Evolutionary conservation across 2,113 vertebrate genomes (phyloP).

Genomic region (Pelvicachromis taeniatus): DNA sequence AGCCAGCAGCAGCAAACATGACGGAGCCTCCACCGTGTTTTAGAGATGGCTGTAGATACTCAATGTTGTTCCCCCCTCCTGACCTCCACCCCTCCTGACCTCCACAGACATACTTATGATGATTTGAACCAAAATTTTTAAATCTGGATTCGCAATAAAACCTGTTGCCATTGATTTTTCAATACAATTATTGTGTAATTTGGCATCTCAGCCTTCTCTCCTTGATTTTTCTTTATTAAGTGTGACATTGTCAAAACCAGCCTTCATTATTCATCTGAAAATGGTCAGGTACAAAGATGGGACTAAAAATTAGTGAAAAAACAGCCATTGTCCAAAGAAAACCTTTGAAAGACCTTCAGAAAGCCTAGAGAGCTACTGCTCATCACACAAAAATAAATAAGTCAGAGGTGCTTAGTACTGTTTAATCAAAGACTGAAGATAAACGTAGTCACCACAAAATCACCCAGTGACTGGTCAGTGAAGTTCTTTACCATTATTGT

Average conservation of each 20-base stretch:
- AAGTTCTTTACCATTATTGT: not conserved
- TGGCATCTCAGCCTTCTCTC: not conserved
- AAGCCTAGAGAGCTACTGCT: not conserved
- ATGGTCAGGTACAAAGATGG: not conserved
- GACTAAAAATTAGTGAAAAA: not conserved
- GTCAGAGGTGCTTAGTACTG: not conserved
- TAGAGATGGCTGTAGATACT: not conserved
- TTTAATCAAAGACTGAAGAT: not conserved
- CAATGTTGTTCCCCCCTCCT: not conserved
- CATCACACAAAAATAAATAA: not conserved
- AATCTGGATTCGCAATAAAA: not conserved
- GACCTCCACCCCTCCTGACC: not conserved
- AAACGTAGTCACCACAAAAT: not conserved
- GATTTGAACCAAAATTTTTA: not conserved
- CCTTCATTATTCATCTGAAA: not conserved
- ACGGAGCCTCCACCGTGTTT: not conserved
- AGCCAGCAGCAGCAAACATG: not conserved
- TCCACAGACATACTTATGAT: not conserved
- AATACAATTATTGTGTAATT: fast-evolving
- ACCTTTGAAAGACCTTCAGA: not conserved
- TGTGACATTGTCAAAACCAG: not conserved
- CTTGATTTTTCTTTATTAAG: not conserved
- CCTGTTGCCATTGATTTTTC: not conserved
- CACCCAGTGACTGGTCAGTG: not conserved
- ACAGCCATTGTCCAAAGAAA: not conserved